Base-by-base conservation (phyloP, 2,888 invertebrate genomes). In the Notodonta dromedarius region DNA sequence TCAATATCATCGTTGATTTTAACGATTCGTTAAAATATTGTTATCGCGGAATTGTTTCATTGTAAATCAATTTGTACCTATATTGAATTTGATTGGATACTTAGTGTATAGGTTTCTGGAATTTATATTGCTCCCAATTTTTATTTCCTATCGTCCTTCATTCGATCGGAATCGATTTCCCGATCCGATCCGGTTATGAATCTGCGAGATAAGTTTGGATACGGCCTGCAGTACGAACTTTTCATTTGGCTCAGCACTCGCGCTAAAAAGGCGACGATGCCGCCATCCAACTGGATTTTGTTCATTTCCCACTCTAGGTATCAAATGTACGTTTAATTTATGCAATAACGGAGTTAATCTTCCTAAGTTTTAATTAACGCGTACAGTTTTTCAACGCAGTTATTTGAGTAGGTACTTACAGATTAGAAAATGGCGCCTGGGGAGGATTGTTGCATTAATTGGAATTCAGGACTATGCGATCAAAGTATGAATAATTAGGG, bases 351-450 rank as follows among this genome's bases (percentile, higher is more conserved):
- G 78, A 78, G 78, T 84, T 78, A 79, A 79, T 84, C 82, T 80
- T 62, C 56, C 63, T 69, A 81, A 85, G 73, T 87, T 87, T 85
- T 87, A 87, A 88, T 87, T 80, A 86, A 83, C 77, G 78, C 78
- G 69, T 74, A 72, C 65, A 66, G 65, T 66, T 64, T 65, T 57
- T 55, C 52, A 60, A 32, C 58, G 59, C 63, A 54, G 66, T 62
- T 62, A 62, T 67, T 62, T 59, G 24, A 24, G 24, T 24, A 35
- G 35, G 7, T 35, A 35, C 35, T 35, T 35, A 6, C 42, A 65
- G 58, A 61, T 69, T 62, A 56, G 52, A 55, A 56, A 56, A 4
- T 35, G 2, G 35, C 42, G 42, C 42, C 24, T 24, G 42, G 12
- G 42, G 42, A 11, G 8, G 42, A 42, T 4, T 42, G 44, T 44